These are phyloP conservation scores for Octonoba sinensis DNA, from an alignment of 2,888 invertebrate genomes.

Conservation along the genomic window DNA sequence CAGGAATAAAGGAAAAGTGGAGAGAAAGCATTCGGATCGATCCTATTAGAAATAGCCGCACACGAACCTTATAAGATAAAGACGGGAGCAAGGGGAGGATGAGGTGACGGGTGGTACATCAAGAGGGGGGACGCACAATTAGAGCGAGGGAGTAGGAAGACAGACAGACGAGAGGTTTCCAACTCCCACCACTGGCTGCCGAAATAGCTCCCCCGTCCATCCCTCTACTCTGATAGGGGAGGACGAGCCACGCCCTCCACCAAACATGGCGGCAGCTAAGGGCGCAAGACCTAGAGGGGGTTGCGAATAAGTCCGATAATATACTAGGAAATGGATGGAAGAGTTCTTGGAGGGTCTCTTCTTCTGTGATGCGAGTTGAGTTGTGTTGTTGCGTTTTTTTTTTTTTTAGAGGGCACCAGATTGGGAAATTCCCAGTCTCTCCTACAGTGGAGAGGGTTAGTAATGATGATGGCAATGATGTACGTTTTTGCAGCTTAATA, in stretches of 20 bases:
- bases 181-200: conserved; percentile 44
- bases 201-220: conserved; percentile 25
- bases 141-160: conserved; percentile 3
- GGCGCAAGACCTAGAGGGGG: conserved; percentile 30
- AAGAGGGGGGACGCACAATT: conserved; percentile 2
- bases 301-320: conserved; percentile 27
- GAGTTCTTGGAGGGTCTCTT: conserved; percentile 14
- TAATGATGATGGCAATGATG: too few species aligned
- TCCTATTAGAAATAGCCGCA: conserved; percentile 52
- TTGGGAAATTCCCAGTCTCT: conserved; percentile 9
- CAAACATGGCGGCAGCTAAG: conserved; percentile 50
- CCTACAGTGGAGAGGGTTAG: too few species aligned
- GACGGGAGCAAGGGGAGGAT: conserved; percentile 12
- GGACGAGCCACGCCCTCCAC: conserved; percentile 28
- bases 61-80: conserved; percentile 45
- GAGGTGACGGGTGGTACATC: conserved; percentile 10
- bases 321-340: conserved; percentile 30
- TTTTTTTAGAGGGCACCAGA: conserved; percentile 25
- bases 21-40: conserved; percentile 19
- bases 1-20: too few species aligned
- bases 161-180: not conserved
- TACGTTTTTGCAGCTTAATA: too few species aligned
- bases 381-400: not conserved
- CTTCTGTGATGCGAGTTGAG: not conserved
- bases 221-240: conserved; percentile 26